phyloP scores from a whole-genome alignment of 2,797 vertebrate species.

The Adrianichthys oophorus region DNA sequence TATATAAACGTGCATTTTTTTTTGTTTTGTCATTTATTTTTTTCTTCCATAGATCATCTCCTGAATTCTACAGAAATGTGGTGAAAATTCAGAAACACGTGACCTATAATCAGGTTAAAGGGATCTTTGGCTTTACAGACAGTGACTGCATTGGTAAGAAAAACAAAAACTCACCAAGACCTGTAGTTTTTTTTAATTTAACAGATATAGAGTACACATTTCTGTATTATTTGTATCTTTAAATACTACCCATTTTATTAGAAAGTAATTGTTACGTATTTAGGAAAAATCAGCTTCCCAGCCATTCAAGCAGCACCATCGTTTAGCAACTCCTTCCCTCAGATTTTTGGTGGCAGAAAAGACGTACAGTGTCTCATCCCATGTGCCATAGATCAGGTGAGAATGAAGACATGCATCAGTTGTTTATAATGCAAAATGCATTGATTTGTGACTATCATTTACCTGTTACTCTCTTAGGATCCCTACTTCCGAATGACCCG shows the following conservation, averaged over 20 bases:
- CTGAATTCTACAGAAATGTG: conserved; percentile 93
- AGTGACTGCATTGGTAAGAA: conserved; percentile 94
- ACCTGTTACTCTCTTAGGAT: conserved; percentile 75
- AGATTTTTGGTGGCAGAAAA: conserved; percentile 86
- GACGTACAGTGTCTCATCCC: conserved; percentile 96
- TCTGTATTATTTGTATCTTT: not conserved
- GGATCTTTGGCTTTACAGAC: conserved; percentile 97
- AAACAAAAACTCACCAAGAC: not conserved
- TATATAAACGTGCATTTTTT: not conserved
- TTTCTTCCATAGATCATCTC: conserved; percentile 75
- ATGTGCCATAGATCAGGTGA: conserved; percentile 96
- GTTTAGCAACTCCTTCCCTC: conserved; percentile 94
- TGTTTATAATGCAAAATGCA: not conserved
- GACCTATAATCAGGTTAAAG: conserved; percentile 98
- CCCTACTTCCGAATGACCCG: conserved; percentile 98
- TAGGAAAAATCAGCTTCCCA: conserved; percentile 98
- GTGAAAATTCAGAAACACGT: conserved; percentile 96
- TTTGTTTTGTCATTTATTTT: not conserved
- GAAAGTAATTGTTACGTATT: not conserved
- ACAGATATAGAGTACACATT: too few species aligned
- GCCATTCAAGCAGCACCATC: conserved; percentile 96
- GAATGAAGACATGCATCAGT: not conserved
- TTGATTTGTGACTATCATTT: not conserved
- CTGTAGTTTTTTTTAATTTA: too few species aligned
- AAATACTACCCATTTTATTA: not conserved